Evolutionary conservation across 2,113 vertebrate species (phyloP).

Genomic region (Lagopus muta): DNA sequence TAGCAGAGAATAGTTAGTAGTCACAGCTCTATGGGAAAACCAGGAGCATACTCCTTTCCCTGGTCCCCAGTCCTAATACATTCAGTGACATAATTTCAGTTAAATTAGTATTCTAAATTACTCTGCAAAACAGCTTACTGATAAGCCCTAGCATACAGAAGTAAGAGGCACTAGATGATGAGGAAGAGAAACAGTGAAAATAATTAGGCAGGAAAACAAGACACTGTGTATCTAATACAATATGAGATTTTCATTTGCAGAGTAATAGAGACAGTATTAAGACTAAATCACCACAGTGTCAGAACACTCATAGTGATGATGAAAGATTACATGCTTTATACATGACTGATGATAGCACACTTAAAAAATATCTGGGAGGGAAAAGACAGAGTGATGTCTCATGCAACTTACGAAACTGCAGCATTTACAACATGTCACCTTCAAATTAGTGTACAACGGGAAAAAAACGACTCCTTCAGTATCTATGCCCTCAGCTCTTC

Average conservation of each 20-base stretch:
- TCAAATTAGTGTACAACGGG: constrained; percentile 53
- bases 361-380: constrained; percentile 40
- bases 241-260: constrained; percentile 9
- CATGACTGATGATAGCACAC: constrained; percentile 54
- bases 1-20: background rate
- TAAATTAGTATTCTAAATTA: background rate
- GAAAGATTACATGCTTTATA: constrained; percentile 63
- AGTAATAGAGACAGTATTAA: constrained; percentile 47
- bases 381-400: constrained; percentile 49
- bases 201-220: constrained; percentile 21
- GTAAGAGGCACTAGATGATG: background rate
- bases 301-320: constrained; percentile 53
- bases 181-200: background rate
- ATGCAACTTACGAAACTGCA: constrained; percentile 39
- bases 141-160: background rate
- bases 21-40: background rate
- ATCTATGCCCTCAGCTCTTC: constrained; percentile 57
- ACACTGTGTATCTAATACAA: background rate
- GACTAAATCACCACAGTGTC: constrained; percentile 45
- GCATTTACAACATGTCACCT: constrained; percentile 58
- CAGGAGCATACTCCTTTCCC: no score
- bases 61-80: background rate
- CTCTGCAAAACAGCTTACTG: background rate
- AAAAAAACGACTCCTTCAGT: constrained; percentile 63
- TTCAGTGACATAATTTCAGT: background rate